Conservation (phyloP, 2,888 invertebrate species). For the Lysandra bellargus region DNA sequence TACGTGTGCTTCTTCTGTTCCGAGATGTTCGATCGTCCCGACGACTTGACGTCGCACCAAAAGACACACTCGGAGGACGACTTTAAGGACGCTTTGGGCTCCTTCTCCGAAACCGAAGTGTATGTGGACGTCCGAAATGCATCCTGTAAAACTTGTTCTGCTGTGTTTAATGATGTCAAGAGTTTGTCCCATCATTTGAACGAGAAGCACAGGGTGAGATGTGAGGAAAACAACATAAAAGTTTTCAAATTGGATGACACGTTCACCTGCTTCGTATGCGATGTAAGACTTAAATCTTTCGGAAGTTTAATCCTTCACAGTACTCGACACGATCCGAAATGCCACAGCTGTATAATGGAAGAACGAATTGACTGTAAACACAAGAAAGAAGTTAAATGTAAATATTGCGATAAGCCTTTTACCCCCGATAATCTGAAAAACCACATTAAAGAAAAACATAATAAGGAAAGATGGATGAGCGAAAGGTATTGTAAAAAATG, state of each 20-base stretch:
- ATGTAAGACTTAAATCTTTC: conserved; percentile 49
- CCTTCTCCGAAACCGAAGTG: conserved; percentile 43
- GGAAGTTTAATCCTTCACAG: conserved; percentile 51
- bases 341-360: conserved; percentile 63
- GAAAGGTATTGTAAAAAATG: conserved; percentile 42
- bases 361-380: conserved; percentile 52
- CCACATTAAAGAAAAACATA: conserved; percentile 43
- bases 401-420: conserved; percentile 38
- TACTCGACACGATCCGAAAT: conserved; percentile 52
- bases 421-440: conserved; percentile 38
- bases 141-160: conserved; percentile 50
- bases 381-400: conserved; percentile 48
- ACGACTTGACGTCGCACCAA: conserved; percentile 49
- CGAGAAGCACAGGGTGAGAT: conserved; percentile 42
- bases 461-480: conserved; percentile 33
- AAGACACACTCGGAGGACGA: conserved; percentile 40
- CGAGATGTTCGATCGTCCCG: conserved; percentile 45
- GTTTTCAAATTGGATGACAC: conserved; percentile 50
- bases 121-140: conserved; percentile 53
- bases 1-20: conserved; percentile 55
- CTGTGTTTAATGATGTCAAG: conserved; percentile 43
- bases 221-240: conserved; percentile 45
- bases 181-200: conserved; percentile 48
- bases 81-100: conserved; percentile 44
- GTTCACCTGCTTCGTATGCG: conserved; percentile 53